These are phyloP conservation scores for Pteria penguin DNA, from an alignment of 2,888 invertebrate species.

Conservation along the genomic window DNA sequence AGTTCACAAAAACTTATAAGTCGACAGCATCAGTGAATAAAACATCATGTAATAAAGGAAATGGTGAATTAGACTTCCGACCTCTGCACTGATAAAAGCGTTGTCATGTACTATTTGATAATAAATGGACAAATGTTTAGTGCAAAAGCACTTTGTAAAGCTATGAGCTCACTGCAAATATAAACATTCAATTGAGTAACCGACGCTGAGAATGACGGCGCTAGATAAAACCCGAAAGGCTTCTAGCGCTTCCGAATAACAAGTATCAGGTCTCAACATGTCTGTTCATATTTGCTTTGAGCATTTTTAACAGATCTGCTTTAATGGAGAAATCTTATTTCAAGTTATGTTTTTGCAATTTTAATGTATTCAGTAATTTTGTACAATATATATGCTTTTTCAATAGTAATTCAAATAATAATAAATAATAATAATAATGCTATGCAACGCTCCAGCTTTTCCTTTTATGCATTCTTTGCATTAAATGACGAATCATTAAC, in stretches of 20 bases:
- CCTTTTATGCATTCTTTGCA: background rate
- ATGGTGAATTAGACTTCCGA: too few species aligned
- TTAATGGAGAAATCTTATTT: background rate
- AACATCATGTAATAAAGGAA: too few species aligned
- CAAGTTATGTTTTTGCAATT: background rate
- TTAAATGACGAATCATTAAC: background rate
- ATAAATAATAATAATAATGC: too few species aligned
- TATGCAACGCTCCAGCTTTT: too few species aligned
- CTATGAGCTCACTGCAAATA: background rate
- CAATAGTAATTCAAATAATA: too few species aligned
- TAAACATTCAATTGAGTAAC: background rate
- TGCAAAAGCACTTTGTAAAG: too few species aligned
- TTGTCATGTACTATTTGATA: too few species aligned
- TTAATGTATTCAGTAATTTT: background rate
- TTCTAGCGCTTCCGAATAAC: background rate
- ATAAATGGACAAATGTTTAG: too few species aligned
- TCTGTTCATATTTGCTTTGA: background rate
- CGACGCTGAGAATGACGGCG: background rate
- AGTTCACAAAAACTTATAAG: too few species aligned
- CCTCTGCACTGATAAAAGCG: too few species aligned
- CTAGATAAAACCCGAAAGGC: conserved; percentile 19
- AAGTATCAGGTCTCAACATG: background rate
- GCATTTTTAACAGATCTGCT: background rate
- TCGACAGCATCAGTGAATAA: too few species aligned
- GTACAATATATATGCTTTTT: too few species aligned